Conservation (phyloP, 2,113 vertebrate genomes). For the Spea bombifrons region DNA sequence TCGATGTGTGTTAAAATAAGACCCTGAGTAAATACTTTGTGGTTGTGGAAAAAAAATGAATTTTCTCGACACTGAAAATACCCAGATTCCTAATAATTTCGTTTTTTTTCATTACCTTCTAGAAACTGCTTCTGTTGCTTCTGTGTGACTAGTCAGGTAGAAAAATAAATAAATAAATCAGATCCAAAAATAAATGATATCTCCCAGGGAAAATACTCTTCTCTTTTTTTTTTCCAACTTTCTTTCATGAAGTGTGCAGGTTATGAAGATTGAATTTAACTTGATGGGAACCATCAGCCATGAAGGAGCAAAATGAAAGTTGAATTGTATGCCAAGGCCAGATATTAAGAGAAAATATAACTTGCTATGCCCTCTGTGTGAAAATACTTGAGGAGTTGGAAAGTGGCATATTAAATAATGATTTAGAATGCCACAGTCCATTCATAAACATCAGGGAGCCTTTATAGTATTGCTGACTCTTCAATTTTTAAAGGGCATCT, state of each 20-base stretch:
- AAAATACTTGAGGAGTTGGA: conserved; percentile 17
- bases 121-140: conserved; percentile 66
- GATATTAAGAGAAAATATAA: conserved; percentile 50
- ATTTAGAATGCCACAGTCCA: conserved; percentile 26
- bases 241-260: conserved; percentile 49
- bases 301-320: conserved; percentile 64
- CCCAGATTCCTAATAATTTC: conserved; percentile 48
- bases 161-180: conserved; percentile 64
- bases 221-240: conserved; percentile 51
- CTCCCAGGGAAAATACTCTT: conserved; percentile 58
- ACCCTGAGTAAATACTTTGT: not conserved
- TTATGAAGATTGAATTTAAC: conserved; percentile 70
- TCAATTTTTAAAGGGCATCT: not conserved
- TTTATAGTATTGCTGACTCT: not conserved
- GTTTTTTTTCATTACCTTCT: conserved; percentile 69
- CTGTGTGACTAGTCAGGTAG: conserved; percentile 58
- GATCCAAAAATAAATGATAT: conserved; percentile 73
- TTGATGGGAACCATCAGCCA: conserved; percentile 67
- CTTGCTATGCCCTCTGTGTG: not conserved
- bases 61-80: not conserved
- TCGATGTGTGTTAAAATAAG: no score
- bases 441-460: conserved; percentile 16
- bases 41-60: not conserved
- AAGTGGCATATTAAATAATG: conserved; percentile 30
- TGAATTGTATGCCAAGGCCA: conserved; percentile 57